Evolutionary conservation across 2,888 invertebrate genomes (phyloP).

Genomic region (Lasioglossum villosulum): DNA sequence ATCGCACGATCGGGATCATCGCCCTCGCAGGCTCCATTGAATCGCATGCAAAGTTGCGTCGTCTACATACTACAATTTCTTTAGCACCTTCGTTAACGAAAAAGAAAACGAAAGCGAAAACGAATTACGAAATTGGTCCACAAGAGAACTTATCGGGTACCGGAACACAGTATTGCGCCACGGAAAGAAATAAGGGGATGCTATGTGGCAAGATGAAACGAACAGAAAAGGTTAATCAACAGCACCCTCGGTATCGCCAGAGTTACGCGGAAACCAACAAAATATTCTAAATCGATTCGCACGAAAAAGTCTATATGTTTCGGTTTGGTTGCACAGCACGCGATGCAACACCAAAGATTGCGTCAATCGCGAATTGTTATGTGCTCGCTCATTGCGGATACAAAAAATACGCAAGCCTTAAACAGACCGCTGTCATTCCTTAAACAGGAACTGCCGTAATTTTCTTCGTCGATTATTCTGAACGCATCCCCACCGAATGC

Average conservation of each 20-base stretch:
- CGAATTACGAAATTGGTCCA: background rate
- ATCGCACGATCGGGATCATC: constrained; percentile 47
- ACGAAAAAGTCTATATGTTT: too few species aligned
- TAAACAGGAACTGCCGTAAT: constrained; percentile 31
- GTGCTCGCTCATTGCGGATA: constrained; percentile 18
- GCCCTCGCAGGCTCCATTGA: constrained; percentile 32
- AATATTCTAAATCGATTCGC: too few species aligned
- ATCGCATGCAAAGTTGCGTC: background rate
- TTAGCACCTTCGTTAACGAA: background rate
- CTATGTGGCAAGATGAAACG: too few species aligned
- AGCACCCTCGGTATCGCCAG: too few species aligned
- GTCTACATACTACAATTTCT: background rate
- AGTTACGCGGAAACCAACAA: too few species aligned
- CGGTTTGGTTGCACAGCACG: too few species aligned
- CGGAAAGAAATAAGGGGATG: too few species aligned
- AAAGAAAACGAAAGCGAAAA: background rate
- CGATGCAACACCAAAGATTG: too few species aligned
- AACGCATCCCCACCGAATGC: background rate
- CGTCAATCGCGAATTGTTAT: too few species aligned
- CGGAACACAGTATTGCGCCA: background rate
- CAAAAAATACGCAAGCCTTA: constrained; percentile 13
- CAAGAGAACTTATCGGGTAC: background rate
- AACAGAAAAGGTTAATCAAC: too few species aligned
- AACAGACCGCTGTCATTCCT: background rate
- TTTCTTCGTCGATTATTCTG: constrained; percentile 30